Evolutionary conservation across 92 coral and sea anemone species (phyloP).

Genomic region (Porites evermanni): DNA sequence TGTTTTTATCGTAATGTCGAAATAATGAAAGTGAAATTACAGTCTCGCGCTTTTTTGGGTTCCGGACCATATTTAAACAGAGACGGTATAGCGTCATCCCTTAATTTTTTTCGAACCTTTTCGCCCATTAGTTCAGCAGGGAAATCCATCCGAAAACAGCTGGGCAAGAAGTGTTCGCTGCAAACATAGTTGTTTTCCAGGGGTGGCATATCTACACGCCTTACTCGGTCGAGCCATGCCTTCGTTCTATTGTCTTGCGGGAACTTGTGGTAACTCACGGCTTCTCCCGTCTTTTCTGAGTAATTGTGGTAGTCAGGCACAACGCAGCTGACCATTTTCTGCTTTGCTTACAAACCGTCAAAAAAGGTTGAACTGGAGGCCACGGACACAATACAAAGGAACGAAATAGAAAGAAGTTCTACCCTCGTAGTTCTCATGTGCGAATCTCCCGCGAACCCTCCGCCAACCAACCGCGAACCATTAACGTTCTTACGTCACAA

Average conservation of each 20-base stretch:
- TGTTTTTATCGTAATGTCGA: no score
- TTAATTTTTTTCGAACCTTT: constrained; percentile 18
- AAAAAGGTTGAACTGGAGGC: no score
- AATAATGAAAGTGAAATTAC: no score
- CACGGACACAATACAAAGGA: no score
- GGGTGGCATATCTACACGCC: constrained; percentile 18
- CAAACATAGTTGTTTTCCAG: constrained; percentile 43
- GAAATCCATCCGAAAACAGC: constrained; percentile 18
- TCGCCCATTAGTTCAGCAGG: constrained; percentile 1
- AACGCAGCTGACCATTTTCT: not conserved
- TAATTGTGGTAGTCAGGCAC: constrained; percentile 23
- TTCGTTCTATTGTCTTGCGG: constrained; percentile 1
- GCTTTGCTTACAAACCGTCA: not conserved
- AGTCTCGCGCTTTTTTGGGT: not conserved
- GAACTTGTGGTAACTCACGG: constrained; percentile 21
- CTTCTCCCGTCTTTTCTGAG: constrained; percentile 18
- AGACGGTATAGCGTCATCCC: constrained; percentile 32
- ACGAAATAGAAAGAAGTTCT: no score
- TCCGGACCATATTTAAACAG: constrained; percentile 3
- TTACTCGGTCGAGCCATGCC: constrained; percentile 30
- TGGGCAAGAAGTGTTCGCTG: constrained; percentile 29
- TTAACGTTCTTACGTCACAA: not conserved
- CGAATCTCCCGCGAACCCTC: not conserved
- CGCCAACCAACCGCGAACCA: not conserved
- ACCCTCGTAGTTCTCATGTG: not conserved